Percentiles rank a stretch among this genome's conserved stretches.
phyloP scores from a whole-genome alignment of 2,888 invertebrate genomes.

The Resseliella maxima region DNA sequence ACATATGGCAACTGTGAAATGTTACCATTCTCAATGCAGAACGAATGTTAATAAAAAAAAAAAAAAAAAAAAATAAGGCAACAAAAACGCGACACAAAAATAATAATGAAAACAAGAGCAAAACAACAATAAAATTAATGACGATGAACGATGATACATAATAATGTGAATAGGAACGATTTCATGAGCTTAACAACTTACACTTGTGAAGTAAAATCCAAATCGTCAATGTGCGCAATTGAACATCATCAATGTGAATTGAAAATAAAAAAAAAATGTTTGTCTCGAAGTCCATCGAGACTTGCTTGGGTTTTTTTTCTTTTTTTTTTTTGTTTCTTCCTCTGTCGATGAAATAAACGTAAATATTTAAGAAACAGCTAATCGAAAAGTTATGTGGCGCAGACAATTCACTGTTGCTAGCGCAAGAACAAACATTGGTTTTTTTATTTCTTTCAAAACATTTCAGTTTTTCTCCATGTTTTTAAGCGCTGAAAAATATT shows the following conservation, averaged over 20 bases:
- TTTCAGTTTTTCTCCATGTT: not conserved
- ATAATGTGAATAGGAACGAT: slow-evolving; percentile 25
- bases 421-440: not conserved
- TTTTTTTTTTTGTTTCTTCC: not conserved
- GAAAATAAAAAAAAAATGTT: not conserved
- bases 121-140: slow-evolving; percentile 51
- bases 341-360: not conserved
- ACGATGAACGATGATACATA: slow-evolving; percentile 55
- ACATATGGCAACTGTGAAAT: not conserved
- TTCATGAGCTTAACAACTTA: not conserved
- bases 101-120: slow-evolving; percentile 14
- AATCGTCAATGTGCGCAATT: slow-evolving; percentile 28
- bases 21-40: not conserved
- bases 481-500: slow-evolving; percentile 42
- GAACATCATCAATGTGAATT: not conserved
- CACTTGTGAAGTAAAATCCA: not conserved
- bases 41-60: not conserved
- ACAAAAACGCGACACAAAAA: not conserved
- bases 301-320: not conserved
- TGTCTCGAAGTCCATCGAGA: not conserved
- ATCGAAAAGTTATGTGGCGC: slow-evolving; percentile 48
- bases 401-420: slow-evolving; percentile 21
- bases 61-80: not conserved
- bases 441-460: not conserved
- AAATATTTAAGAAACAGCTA: slow-evolving; percentile 30